Percentiles rank a stretch among this genome's conserved stretches.
phyloP scores from a whole-genome alignment of 2,888 invertebrate genomes.

The Seladonia tumulorum region DNA sequence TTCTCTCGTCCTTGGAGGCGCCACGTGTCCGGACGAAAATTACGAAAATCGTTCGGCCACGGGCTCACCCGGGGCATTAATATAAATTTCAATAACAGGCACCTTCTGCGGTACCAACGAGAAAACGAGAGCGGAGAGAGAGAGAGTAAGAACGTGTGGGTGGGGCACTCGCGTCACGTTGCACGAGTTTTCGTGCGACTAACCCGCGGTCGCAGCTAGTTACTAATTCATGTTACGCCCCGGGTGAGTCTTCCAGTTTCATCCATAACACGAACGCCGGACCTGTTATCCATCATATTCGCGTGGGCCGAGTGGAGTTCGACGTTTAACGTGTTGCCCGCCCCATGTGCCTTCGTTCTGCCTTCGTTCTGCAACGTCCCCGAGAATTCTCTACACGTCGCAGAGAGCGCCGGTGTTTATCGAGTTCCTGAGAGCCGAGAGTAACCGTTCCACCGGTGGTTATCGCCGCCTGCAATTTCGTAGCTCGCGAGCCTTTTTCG shows the following conservation, averaged over 20 bases:
- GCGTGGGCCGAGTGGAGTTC: slow-evolving; percentile 6
- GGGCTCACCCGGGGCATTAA: slow-evolving; percentile 73
- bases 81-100: slow-evolving; percentile 78
- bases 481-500: background rate
- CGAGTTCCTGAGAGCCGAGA: background rate
- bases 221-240: slow-evolving; percentile 61
- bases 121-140: background rate
- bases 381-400: slow-evolving; percentile 4
- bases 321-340: slow-evolving; percentile 30
- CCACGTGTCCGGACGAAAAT: slow-evolving; percentile 45
- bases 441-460: background rate
- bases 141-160: slow-evolving; percentile 24
- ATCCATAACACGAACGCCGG: slow-evolving; percentile 37
- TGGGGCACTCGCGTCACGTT: slow-evolving; percentile 18
- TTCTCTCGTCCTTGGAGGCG: background rate
- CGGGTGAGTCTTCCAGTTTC: slow-evolving; percentile 52
- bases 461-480: background rate
- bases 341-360: too few relatives aligned
- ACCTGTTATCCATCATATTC: slow-evolving; percentile 36
- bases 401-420: background rate
- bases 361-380: background rate
- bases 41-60: slow-evolving; percentile 54
- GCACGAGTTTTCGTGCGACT: slow-evolving; percentile 18
- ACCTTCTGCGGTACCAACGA: slow-evolving; percentile 49
- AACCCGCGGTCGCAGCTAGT: slow-evolving; percentile 30